Base-by-base conservation (phyloP, 2,888 invertebrate species). In the Rhyacophila evoluta region DNA sequence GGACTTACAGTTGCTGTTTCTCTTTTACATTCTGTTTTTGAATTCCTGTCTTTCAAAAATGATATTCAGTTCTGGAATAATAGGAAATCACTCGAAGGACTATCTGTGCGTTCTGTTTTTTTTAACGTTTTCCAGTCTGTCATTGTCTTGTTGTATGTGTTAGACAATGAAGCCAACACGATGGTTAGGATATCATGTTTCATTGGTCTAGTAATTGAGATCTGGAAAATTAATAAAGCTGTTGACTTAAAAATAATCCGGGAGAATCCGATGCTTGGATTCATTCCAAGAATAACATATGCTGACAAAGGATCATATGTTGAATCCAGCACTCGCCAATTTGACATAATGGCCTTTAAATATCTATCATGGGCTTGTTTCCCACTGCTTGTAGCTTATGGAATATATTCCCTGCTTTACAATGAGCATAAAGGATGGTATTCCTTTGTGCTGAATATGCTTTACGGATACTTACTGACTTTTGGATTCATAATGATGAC, bases 401-500 rank as follows among this genome's bases (percentile, higher is more conserved):
- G 97, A 12, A 91, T 97, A 41, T 99, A 99, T 87, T 98, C 99
- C 0, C 88, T 99, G 67, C 88, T 98, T 77, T 99, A 99, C 87
- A 92, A 95, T 83, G 99, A 99, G 86, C 99, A 99, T 88, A 98
- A 96, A 86, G 98, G 99, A 83, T 99, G 99, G 99, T 99, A 99
- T 87, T 99, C 98, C 10, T 99, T 97, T 90, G 92, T 98, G 38
- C 92, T 99, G 33, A 95, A 95, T 85, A 96, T 99, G 95, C 92
- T 99, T 81, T 99, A 99, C 88, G 99, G 99, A 75, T 99, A 98
- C 88, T 91, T 99, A 78, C 90, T 99, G 79, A 99, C 98, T 1
- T 99, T 99, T 87, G 98, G 99, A 81, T 99, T 99, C 87, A 99
- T 99, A 78, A 98, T 99, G 97, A 99, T 99, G 99, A 99, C 99